A percentile compares a stretch with the other conserved stretches of the same genome.
Conservation (phyloP, 1,140 invertebrate species). For the Xylocopa sonorina region DNA sequence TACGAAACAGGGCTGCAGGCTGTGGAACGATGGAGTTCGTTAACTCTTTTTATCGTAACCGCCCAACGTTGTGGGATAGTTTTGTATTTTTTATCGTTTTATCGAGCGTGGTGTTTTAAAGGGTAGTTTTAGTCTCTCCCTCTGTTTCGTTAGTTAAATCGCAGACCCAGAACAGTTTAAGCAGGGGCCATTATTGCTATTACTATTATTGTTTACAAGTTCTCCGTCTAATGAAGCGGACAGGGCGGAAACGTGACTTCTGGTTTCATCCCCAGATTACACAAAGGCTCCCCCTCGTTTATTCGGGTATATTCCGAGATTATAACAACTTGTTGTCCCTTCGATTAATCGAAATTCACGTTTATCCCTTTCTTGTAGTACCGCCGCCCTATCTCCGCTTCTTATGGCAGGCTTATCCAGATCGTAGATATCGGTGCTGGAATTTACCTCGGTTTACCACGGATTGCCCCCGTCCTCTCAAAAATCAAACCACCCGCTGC, state of each 20-base stretch:
- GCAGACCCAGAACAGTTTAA: conserved; percentile 10
- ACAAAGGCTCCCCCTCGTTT: conserved; percentile 28
- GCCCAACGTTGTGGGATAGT: neutral
- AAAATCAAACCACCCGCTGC: conserved; percentile 8
- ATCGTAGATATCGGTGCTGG: conserved; percentile 36
- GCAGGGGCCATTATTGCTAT: conserved; percentile 11
- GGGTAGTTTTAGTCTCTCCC: neutral
- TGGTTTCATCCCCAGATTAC: conserved; percentile 36
- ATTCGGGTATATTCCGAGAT: conserved; percentile 52
- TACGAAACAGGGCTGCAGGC: neutral
- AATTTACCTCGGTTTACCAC: conserved; percentile 32
- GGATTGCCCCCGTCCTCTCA: neutral
- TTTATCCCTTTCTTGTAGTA: conserved; percentile 59
- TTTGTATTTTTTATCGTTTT: no score
- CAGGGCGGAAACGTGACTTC: conserved; percentile 31
- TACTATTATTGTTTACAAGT: conserved; percentile 51
- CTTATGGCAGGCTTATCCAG: conserved; percentile 37
- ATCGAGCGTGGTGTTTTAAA: no score
- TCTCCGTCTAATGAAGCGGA: conserved; percentile 39
- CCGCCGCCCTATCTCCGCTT: conserved; percentile 29
- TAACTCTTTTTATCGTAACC: neutral
- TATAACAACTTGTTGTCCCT: conserved; percentile 65
- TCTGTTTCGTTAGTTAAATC: neutral
- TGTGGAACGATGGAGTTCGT: neutral
- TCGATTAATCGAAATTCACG: conserved; percentile 69